Evolutionary conservation across 2,888 invertebrate genomes (phyloP).

Genomic region (Nymphalis urticae): DNA sequence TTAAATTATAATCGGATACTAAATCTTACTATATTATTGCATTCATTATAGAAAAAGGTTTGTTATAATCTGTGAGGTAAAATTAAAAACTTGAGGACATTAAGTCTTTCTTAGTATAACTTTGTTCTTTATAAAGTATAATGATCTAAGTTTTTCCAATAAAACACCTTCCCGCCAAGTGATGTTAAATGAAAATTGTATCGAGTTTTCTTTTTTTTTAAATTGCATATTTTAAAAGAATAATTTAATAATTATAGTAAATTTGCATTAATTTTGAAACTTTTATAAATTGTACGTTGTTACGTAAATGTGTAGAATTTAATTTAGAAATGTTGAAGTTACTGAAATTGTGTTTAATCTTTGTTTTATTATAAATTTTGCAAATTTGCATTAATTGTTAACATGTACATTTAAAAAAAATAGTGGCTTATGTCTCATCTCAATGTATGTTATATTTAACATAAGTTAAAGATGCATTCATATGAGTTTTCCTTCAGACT

Average conservation of each 20-base stretch:
- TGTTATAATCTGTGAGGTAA: constrained; percentile 20
- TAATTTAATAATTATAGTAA: not conserved
- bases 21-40: not conserved
- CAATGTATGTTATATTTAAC: no score
- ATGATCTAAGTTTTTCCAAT: constrained; percentile 28
- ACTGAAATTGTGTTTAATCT: no score
- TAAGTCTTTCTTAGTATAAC: constrained; percentile 15
- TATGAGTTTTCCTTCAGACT: no score
- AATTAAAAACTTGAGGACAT: constrained; percentile 25
- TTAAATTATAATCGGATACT: no score
- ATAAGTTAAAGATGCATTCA: no score
- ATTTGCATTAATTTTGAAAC: not conserved
- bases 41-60: not conserved
- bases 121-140: constrained; percentile 26
- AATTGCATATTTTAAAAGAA: not conserved
- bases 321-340: no score
- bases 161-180: constrained; percentile 13
- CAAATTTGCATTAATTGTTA: no score
- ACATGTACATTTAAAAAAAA: no score
- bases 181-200: constrained; percentile 20
- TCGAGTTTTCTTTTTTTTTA: constrained; percentile 10
- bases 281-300: no score
- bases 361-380: no score
- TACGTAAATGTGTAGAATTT: no score
- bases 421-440: no score